phyloP scores from a whole-genome alignment of 2,888 invertebrate genomes.

The Drepana falcataria region DNA sequence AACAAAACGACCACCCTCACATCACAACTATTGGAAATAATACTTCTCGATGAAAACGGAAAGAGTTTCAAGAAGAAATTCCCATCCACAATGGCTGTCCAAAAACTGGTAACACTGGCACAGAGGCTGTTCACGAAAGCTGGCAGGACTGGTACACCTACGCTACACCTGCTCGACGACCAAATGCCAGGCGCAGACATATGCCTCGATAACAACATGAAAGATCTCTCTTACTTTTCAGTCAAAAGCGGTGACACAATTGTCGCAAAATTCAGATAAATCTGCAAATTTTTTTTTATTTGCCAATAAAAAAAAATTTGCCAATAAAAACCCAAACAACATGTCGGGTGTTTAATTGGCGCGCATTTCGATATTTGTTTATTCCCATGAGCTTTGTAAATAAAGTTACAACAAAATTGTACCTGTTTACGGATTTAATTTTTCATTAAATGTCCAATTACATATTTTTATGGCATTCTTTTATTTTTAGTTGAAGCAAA shows the following conservation, averaged over 20 bases:
- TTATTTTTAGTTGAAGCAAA: conserved; percentile 26
- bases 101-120: conserved; percentile 88
- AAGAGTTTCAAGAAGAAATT: conserved; percentile 84
- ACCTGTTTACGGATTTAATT: conserved; percentile 58
- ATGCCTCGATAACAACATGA: conserved; percentile 87
- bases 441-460: conserved; percentile 58
- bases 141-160: conserved; percentile 54
- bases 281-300: conserved; percentile 16
- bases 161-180: conserved; percentile 74
- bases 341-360: conserved; percentile 27
- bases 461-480: conserved; percentile 56
- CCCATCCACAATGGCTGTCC: conserved; percentile 87
- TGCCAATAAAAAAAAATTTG: no score
- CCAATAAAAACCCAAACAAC: conserved; percentile 28
- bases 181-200: conserved; percentile 83
- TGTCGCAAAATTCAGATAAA: conserved; percentile 81
- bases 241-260: conserved; percentile 91
- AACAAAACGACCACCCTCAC: conserved; percentile 80
- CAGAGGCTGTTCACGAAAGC: conserved; percentile 83
- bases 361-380: conserved; percentile 30
- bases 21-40: conserved; percentile 82
- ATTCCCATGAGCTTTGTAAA: conserved; percentile 57
- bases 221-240: conserved; percentile 90
- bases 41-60: conserved; percentile 73
- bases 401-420: conserved; percentile 56